These are phyloP conservation scores for Calephelis virginiensis DNA, from an alignment of 1,140 invertebrate genomes.

Conservation along the genomic window DNA sequence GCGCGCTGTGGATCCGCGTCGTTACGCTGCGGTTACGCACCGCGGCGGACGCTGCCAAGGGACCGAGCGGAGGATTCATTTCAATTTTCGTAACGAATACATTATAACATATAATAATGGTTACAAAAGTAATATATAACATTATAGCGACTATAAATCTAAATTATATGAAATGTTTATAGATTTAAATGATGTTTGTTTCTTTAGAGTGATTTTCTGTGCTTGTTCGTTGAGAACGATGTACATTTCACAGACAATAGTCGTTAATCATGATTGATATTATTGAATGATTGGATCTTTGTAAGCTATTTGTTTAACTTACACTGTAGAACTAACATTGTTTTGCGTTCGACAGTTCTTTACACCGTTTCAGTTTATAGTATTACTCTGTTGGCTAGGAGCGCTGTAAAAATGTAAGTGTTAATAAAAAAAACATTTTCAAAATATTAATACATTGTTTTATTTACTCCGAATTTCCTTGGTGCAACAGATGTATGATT, in stretches of 20 bases:
- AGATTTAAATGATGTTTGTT: constrained; percentile 75
- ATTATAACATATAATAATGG: constrained; percentile 76
- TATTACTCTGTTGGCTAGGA: constrained; percentile 78
- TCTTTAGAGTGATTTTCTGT: constrained; percentile 71
- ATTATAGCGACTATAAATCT: constrained; percentile 77
- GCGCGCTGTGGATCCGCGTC: constrained; percentile 12
- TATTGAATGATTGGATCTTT: constrained; percentile 65
- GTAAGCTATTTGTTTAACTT: constrained; percentile 70
- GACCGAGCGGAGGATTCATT: constrained; percentile 52
- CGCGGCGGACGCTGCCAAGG: constrained; percentile 32
- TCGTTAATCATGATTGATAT: constrained; percentile 58
- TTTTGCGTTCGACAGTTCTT: constrained; percentile 76
- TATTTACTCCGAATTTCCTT: constrained; percentile 38
- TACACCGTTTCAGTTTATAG: constrained; percentile 76
- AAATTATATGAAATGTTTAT: constrained; percentile 79
- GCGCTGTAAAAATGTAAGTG: constrained; percentile 78
- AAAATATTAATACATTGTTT: constrained; percentile 73
- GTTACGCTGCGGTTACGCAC: constrained; percentile 24
- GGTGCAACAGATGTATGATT: no score
- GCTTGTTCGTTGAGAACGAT: constrained; percentile 64
- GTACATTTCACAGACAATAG: constrained; percentile 71
- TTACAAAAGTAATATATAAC: constrained; percentile 77
- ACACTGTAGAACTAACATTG: constrained; percentile 76
- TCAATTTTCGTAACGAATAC: constrained; percentile 74
- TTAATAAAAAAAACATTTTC: constrained; percentile 79